Percentiles rank a stretch among this genome's conserved stretches.
Evolutionary conservation across 2,888 invertebrate genomes (phyloP).

Genomic region (Yponomeuta evonymella): DNA sequence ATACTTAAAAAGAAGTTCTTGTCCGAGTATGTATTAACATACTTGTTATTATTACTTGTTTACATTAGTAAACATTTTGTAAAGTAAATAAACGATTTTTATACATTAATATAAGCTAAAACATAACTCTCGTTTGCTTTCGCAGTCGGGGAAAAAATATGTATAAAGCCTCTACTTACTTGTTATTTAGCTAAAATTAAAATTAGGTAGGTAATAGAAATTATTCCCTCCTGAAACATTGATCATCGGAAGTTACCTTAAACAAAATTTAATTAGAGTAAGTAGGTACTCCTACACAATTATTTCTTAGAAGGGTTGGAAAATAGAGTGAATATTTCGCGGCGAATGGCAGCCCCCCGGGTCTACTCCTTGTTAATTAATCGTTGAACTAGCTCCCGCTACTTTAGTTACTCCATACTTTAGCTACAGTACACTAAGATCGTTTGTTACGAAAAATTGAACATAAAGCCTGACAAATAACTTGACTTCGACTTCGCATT

Average conservation of each 20-base stretch:
- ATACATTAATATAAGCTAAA: too few relatives aligned
- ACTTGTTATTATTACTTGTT: too few relatives aligned
- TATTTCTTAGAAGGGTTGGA: slow-evolving; percentile 46
- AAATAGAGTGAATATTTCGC: slow-evolving; percentile 45
- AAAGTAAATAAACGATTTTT: too few relatives aligned
- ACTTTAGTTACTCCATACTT: slow-evolving; percentile 30
- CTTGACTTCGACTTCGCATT: too few relatives aligned
- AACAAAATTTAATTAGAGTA: slow-evolving; percentile 46
- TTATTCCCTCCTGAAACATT: slow-evolving; percentile 17
- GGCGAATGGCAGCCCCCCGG: slow-evolving; percentile 37
- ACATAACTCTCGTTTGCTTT: too few relatives aligned
- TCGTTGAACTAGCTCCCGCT: slow-evolving; percentile 42
- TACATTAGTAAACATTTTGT: too few relatives aligned
- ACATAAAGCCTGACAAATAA: too few relatives aligned
- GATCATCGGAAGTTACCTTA: slow-evolving; percentile 36
- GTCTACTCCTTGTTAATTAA: slow-evolving; percentile 53
- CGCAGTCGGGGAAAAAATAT: too few relatives aligned
- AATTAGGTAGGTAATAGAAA: background rate
- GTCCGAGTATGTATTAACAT: too few relatives aligned
- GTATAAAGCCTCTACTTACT: too few relatives aligned
- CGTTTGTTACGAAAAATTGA: background rate
- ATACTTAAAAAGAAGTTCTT: too few relatives aligned
- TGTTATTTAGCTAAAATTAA: too few relatives aligned
- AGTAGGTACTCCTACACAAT: slow-evolving; percentile 40
- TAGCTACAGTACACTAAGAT: background rate